Conservation (phyloP, 1,140 invertebrate species). For the Vanessa atalanta region DNA sequence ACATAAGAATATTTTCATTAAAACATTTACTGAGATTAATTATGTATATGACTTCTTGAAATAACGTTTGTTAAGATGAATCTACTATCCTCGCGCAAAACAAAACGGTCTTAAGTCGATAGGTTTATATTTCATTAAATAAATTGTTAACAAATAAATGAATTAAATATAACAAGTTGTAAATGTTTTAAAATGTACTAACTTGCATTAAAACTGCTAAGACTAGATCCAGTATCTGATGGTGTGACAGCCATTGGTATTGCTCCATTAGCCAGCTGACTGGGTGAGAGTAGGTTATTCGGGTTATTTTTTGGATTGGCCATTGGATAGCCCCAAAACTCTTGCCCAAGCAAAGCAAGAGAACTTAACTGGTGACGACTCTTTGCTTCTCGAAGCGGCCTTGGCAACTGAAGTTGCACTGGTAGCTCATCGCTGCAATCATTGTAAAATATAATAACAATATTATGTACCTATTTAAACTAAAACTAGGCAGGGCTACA, state of each 20-base stretch:
- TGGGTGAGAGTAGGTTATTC: slow-evolving; percentile 61
- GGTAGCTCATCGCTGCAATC: slow-evolving; percentile 93
- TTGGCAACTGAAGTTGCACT: slow-evolving; percentile 92
- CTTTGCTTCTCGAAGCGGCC: slow-evolving; percentile 90
- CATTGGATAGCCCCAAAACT: slow-evolving; percentile 95
- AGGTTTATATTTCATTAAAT: too few relatives aligned
- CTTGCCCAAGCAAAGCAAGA: slow-evolving; percentile 94
- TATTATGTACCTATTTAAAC: too few relatives aligned
- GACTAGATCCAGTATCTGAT: slow-evolving; percentile 83
- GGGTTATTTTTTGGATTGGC: slow-evolving; percentile 84
- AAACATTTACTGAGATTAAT: too few relatives aligned
- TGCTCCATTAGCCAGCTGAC: slow-evolving; percentile 66
- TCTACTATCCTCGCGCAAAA: too few relatives aligned
- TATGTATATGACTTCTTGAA: too few relatives aligned
- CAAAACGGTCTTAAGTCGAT: too few relatives aligned
- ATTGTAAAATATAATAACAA: neutral
- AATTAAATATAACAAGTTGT: too few relatives aligned
- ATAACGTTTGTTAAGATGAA: too few relatives aligned
- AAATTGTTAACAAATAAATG: too few relatives aligned
- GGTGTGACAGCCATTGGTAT: slow-evolving; percentile 82
- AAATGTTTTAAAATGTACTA: slow-evolving; percentile 41
- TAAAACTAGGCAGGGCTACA: too few relatives aligned
- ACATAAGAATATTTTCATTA: neutral
- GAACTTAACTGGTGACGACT: slow-evolving; percentile 94
- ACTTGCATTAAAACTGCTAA: slow-evolving; percentile 84